A percentile compares a stretch with the other conserved stretches of the same genome.
Evolutionary conservation across 1,140 invertebrate genomes (phyloP).

Genomic region (Augochlora pura): DNA sequence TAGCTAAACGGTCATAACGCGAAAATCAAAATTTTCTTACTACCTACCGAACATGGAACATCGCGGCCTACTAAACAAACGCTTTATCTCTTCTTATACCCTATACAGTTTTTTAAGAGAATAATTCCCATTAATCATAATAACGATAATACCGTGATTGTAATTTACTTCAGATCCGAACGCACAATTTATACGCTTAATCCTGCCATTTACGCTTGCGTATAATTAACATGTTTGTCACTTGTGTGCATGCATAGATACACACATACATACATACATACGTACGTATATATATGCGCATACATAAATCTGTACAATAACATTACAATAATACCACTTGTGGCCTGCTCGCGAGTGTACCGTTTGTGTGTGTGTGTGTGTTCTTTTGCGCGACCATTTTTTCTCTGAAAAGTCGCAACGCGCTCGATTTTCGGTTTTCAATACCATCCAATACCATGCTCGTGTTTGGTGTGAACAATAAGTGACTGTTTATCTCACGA

Average conservation of each 20-base stretch:
- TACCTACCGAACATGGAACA: slow-evolving; percentile 27
- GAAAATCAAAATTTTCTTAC: slow-evolving; percentile 33
- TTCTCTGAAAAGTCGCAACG: too few relatives aligned
- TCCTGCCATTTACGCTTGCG: slow-evolving; percentile 52
- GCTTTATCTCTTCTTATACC: slow-evolving; percentile 17
- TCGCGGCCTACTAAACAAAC: slow-evolving; percentile 24
- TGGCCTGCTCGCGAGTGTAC: slow-evolving; percentile 47
- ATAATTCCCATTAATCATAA: slow-evolving; percentile 32
- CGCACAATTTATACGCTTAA: slow-evolving; percentile 27
- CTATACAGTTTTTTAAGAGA: slow-evolving; percentile 42
- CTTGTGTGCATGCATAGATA: slow-evolving; percentile 59
- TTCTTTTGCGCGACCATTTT: not conserved
- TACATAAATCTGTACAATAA: slow-evolving; percentile 72
- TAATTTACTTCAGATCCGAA: slow-evolving; percentile 12
- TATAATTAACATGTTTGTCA: slow-evolving; percentile 41
- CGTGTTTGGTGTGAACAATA: not conserved
- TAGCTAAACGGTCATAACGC: slow-evolving; percentile 1
- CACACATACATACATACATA: slow-evolving; percentile 47
- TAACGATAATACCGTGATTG: slow-evolving; percentile 33
- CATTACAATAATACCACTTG: slow-evolving; percentile 69
- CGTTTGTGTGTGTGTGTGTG: not conserved
- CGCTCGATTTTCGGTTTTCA: too few relatives aligned
- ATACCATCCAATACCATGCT: too few relatives aligned
- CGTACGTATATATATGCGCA: slow-evolving; percentile 41
- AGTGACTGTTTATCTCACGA: not conserved